Evolutionary conservation across 2,888 invertebrate genomes (phyloP), one percentile per base, ranked within the genome.

Genomic region (Spodoptera littoralis): DNA sequence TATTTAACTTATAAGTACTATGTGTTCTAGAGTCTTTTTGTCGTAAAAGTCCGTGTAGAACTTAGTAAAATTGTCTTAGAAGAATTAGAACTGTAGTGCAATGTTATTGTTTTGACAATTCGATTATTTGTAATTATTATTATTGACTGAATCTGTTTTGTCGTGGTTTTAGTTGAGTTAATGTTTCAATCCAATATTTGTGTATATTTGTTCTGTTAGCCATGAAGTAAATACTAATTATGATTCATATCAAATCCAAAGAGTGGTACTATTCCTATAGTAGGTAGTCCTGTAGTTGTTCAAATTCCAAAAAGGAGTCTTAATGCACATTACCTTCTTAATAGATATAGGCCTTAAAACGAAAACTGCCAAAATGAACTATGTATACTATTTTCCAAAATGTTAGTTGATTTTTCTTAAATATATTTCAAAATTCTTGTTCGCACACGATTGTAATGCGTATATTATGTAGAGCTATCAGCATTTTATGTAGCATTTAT

Each of bases 401-500:
- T 8, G 36, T 36, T 36, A 36, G 36, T 36, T 36, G 6, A 1
- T 8, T 36, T 49, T 45, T 54, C 11, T 9, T 50, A 47, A 5
- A 50, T 60, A 6, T 41, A 11, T 56, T 43, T 70, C 43, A 5
- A 30, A 50, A 9, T 59, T 56, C n/a, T 59, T 64, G 30, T 63
- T 49, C 45, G 57, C 56, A 75, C 72, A 64, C 65, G 77, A 72
- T 41, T 36, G 48, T 18, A 60, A 49, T 59, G 55, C 51, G n/a
- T 45, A 52, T 53, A 56, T 55, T 60, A 61, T 50, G 53, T 57
- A 65, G 55, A 70, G 57, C 62, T 56, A 6, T 67, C 65, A 72
- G 79, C 82, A 81, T 81, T 82, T 77, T 70, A 73, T 45, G 42
- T 77, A 76, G 74, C 69, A 73, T 74, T 77, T 77, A 77, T 76